Evolutionary conservation across 2,888 invertebrate genomes (phyloP).

Genomic region (Idaea straminata): DNA sequence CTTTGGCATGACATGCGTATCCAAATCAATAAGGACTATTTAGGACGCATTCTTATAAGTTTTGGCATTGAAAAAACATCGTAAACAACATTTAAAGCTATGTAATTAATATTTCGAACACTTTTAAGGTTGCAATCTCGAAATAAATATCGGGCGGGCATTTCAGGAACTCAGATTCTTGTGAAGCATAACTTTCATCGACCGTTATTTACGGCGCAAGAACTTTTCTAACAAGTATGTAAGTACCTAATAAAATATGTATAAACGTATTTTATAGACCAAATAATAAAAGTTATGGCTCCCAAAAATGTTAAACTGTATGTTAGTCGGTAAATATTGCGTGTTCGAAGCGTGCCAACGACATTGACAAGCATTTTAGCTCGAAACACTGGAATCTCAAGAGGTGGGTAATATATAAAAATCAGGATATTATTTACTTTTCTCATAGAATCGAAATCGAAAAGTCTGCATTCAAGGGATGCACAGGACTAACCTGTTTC

Average conservation of each 20-base stretch:
- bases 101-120: conserved; percentile 23
- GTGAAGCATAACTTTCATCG: conserved; percentile 19
- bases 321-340: conserved; percentile 22
- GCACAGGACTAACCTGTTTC: conserved; percentile 22
- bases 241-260: background rate
- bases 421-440: conserved; percentile 2
- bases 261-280: background rate
- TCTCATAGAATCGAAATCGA: conserved; percentile 2
- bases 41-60: conserved; percentile 32
- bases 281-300: conserved; percentile 19
- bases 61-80: conserved; percentile 21
- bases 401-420: conserved; percentile 15
- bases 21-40: conserved; percentile 26
- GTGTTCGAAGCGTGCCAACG: conserved; percentile 41
- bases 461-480: conserved; percentile 10
- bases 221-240: background rate
- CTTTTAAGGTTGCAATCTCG: conserved; percentile 4
- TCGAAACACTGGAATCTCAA: conserved; percentile 31
- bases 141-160: background rate
- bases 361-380: conserved; percentile 41
- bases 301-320: conserved; percentile 15
- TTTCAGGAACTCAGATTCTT: conserved; percentile 5
- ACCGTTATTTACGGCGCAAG: background rate
- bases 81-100: conserved; percentile 26
- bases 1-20: conserved; percentile 69